These are phyloP conservation scores for Pygoscelis antarcticus DNA, from an alignment of 2,113 vertebrate species.

Conservation along the genomic window DNA sequence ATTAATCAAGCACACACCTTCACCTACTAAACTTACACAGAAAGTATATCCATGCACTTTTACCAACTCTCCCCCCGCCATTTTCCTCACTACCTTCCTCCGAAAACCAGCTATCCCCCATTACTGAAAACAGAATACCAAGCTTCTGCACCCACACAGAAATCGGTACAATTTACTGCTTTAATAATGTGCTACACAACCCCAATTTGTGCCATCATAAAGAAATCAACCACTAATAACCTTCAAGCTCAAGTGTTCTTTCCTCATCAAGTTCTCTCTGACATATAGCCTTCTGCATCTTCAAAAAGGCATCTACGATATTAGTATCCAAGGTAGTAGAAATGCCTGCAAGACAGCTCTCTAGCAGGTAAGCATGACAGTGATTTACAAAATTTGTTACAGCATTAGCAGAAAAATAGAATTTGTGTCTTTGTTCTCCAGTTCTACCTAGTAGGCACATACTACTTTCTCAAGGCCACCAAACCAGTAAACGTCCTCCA, in stretches of 20 bases:
- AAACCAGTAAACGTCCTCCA: background rate
- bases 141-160: background rate
- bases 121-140: background rate
- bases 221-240: background rate
- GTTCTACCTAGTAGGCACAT: background rate
- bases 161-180: background rate
- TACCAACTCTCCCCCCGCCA: background rate
- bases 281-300: background rate
- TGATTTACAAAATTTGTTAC: background rate
- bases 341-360: background rate
- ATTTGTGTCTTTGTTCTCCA: background rate
- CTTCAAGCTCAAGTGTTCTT: background rate
- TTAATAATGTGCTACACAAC: background rate
- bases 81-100: background rate
- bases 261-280: background rate
- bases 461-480: background rate
- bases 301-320: background rate
- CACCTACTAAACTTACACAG: background rate
- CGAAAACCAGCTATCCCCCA: background rate
- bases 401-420: background rate
- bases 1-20: background rate
- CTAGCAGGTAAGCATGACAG: background rate
- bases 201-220: background rate
- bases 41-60: background rate
- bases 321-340: background rate